Conservation (phyloP, 2,888 invertebrate species). For the Punctoribates punctum region DNA sequence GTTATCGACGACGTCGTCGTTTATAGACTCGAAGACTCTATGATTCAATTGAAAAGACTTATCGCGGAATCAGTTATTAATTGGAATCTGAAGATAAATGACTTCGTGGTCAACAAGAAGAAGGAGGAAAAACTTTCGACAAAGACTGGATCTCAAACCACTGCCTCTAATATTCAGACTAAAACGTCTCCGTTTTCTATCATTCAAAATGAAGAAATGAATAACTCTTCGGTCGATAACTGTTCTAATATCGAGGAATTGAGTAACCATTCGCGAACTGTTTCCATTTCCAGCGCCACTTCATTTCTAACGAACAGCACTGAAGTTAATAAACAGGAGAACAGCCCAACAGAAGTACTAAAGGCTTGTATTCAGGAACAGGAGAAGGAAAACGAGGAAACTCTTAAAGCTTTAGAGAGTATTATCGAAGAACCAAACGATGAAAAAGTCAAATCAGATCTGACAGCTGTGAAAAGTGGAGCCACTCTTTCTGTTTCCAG, state of each 20-base stretch:
- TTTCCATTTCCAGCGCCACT: conserved; percentile 8
- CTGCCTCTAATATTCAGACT: background rate
- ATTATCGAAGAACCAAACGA: conserved; percentile 4
- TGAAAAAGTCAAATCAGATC: background rate
- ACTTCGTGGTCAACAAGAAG: conserved; percentile 55
- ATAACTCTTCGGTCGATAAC: background rate
- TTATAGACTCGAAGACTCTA: conserved; percentile 48
- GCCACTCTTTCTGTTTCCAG: conserved; percentile 42
- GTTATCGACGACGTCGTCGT: conserved; percentile 50
- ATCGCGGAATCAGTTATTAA: conserved; percentile 66
- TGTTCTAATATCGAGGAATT: background rate
- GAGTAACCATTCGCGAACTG: background rate
- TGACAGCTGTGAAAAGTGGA: background rate
- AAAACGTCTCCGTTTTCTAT: background rate
- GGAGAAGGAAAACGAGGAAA: conserved; percentile 32
- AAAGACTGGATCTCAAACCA: background rate
- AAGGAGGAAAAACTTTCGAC: conserved; percentile 47
- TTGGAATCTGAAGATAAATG: conserved; percentile 63
- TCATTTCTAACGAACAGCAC: background rate
- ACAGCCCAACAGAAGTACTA: background rate
- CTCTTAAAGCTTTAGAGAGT: conserved; percentile 6
- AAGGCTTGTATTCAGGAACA: conserved; percentile 36
- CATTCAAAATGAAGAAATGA: background rate
- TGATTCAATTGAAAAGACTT: conserved; percentile 59
- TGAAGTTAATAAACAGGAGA: background rate